Percentiles rank a stretch among this genome's conserved stretches.
phyloP scores from a whole-genome alignment of 2,797 vertebrate genomes.

The Sphenodon punctatus region DNA sequence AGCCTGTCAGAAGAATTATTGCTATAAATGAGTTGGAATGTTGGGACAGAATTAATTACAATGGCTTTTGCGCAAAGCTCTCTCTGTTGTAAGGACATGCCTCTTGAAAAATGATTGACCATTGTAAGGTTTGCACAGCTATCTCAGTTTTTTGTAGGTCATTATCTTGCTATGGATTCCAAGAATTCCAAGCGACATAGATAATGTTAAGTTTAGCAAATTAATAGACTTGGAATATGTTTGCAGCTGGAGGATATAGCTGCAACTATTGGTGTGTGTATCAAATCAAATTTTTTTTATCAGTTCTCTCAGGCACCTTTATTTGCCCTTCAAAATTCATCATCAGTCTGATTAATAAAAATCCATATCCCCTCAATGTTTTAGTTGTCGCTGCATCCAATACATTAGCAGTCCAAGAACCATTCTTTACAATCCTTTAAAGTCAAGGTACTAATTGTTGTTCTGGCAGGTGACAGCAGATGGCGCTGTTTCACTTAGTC shows the following conservation, averaged over 20 bases:
- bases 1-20: constrained; percentile 52
- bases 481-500: no score
- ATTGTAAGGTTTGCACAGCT: constrained; percentile 16
- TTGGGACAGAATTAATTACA: constrained; percentile 44
- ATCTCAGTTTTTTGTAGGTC: background rate
- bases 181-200: background rate
- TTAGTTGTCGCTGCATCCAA: no score
- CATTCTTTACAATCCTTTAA: no score
- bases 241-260: background rate
- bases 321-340: no score
- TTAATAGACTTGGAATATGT: background rate
- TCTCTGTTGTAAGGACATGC: background rate
- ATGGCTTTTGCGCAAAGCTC: constrained; percentile 22
- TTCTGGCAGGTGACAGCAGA: no score
- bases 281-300: no score
- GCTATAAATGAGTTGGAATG: constrained; percentile 31
- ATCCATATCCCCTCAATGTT: no score
- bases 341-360: no score
- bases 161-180: background rate
- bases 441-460: no score
- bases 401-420: no score
- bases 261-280: background rate
- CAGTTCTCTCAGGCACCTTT: no score
- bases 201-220: background rate
- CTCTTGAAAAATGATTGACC: background rate